A percentile compares a stretch with the other conserved stretches of the same genome.
Evolutionary conservation across 2,888 invertebrate genomes (phyloP).

Genomic region (Orthosia cruda): DNA sequence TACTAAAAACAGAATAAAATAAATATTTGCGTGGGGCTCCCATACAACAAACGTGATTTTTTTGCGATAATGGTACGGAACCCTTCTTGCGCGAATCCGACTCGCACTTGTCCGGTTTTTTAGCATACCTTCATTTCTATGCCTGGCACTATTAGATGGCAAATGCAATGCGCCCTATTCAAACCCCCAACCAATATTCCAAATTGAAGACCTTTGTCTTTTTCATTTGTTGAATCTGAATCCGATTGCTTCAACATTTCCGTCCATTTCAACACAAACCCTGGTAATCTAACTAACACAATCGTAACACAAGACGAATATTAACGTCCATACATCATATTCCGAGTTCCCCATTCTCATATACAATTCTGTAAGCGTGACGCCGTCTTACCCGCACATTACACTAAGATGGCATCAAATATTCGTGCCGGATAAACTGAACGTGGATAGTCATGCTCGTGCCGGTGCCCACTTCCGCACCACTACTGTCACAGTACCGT

Average conservation of each 20-base stretch:
- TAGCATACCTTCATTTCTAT: background rate
- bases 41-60: too few relatives aligned
- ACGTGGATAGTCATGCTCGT: constrained; percentile 52
- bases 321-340: constrained; percentile 38
- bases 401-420: constrained; percentile 72
- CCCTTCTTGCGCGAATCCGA: too few relatives aligned
- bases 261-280: constrained; percentile 16
- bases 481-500: constrained; percentile 64
- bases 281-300: constrained; percentile 33
- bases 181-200: background rate
- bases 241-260: constrained; percentile 8
- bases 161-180: background rate
- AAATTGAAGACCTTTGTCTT: background rate
- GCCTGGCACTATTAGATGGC: too few relatives aligned
- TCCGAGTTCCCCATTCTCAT: constrained; percentile 47
- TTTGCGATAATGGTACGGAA: too few relatives aligned
- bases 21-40: too few relatives aligned
- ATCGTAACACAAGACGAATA: constrained; percentile 38
- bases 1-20: too few relatives aligned
- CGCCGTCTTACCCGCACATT: constrained; percentile 53
- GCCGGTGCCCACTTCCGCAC: constrained; percentile 68
- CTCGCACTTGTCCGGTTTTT: too few relatives aligned
- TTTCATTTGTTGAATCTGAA: too few relatives aligned
- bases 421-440: constrained; percentile 72
- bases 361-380: constrained; percentile 62